Base-by-base conservation (phyloP, 2,888 invertebrate species). In the Lithosia quadra region DNA sequence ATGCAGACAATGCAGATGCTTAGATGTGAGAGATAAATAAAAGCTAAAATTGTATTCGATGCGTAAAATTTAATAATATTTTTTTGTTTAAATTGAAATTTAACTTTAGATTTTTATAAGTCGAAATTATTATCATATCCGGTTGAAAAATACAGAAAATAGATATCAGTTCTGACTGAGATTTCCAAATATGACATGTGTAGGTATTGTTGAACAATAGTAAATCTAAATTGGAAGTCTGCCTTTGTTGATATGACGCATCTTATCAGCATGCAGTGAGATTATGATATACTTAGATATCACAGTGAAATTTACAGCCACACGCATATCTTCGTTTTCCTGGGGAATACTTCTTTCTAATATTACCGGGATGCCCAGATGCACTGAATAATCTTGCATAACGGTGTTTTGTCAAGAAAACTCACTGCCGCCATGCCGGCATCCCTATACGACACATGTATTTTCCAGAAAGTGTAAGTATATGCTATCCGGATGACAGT, bases 201-300 rank as follows among this genome's bases (percentile, higher is more conserved):
- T 43, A 18, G 7, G 18, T 43, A 43, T 18, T 18, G 18, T 43
- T 39, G 39, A 18, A 43, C 43, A 18, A 43, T 43, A 43, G 7
- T 18, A 43, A 43, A 67, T 61, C 64, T 57, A 68, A 69, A 67
- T 66, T 69, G 71, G 60, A 71, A 73, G 71, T 63, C 65, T 73
- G 73, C 57, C 71, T 62, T 67, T 65, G 55, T 67, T 11, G 57
- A 58, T 57, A 57, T 58, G 57, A 58, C 57, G 57, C 57, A 18
- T 58, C n/a, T 24, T 58, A 58, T 58, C 24, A 58, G n/a, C n/a
- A n/a, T n/a, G 15, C 33, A 58, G 28, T 58, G 28, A 18, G 33
- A 58, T 58, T 33, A 58, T 33, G 13, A 58, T 58, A 33, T 58
- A 18, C 33, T n/a, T n/a, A n/a, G 33, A 18, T 33, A 9, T 58